These are phyloP conservation scores for Holothuria leucospilota DNA, from an alignment of 53 echinoderm and acorn worm genomes.

Conservation along the genomic window DNA sequence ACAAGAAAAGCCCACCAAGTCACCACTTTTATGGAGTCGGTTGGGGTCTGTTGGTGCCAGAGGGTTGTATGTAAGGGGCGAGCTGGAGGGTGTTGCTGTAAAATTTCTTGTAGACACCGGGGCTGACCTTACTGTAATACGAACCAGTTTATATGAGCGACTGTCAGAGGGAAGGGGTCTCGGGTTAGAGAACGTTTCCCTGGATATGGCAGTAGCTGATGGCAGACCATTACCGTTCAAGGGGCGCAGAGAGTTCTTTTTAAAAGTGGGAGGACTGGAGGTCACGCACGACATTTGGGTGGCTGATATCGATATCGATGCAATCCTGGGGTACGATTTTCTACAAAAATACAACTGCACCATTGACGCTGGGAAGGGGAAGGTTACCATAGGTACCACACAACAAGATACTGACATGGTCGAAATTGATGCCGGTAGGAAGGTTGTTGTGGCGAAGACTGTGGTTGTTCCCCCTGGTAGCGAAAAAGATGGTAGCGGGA, in stretches of 20 bases:
- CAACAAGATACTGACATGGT: background rate
- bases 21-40: too few relatives aligned
- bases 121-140: constrained; percentile 12
- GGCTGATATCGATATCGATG: too few relatives aligned
- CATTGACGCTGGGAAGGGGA: too few relatives aligned
- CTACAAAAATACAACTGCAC: background rate
- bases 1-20: background rate
- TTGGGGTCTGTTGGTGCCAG: background rate
- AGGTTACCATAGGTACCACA: background rate
- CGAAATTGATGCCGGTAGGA: constrained; percentile 3
- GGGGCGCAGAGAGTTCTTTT: background rate
- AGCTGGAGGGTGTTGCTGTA: too few relatives aligned
- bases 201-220: background rate
- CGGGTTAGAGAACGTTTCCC: background rate
- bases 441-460: constrained; percentile 11
- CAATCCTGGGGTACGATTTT: too few relatives aligned
- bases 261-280: constrained; percentile 6
- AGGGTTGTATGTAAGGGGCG: too few relatives aligned
- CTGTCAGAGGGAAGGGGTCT: background rate
- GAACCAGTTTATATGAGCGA: background rate
- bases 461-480: constrained; percentile 44
- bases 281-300: constrained; percentile 6
- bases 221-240: too few relatives aligned
- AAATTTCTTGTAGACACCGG: too few relatives aligned
- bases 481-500: constrained; percentile 12